A percentile compares a stretch with the other conserved stretches of the same genome.
Evolutionary conservation across 2,888 invertebrate genomes (phyloP).

Genomic region (Erebia epiphron): DNA sequence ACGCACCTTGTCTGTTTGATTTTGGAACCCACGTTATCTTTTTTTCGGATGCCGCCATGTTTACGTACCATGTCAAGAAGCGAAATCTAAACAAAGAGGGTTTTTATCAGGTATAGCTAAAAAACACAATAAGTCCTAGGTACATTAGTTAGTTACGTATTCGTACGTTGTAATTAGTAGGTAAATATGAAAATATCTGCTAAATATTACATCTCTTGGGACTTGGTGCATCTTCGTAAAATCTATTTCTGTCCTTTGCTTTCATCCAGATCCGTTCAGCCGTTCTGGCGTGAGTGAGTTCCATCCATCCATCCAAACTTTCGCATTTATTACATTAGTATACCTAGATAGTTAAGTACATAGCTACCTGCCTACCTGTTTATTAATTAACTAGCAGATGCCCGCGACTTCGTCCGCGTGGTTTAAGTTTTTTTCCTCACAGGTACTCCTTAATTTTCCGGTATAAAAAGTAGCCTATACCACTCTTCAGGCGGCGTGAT

Average conservation of each 20-base stretch:
- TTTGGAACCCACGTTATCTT: conserved; percentile 46
- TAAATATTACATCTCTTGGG: not conserved
- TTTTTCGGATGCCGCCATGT: conserved; percentile 38
- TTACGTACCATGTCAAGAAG: conserved; percentile 30
- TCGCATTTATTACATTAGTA: no score
- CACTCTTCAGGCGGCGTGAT: no score
- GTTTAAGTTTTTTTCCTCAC: no score
- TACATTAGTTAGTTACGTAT: not conserved
- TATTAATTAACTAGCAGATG: conserved; percentile 6
- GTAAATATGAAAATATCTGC: no score
- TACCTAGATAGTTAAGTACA: not conserved
- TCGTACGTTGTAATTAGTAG: not conserved
- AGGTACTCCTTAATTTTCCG: no score
- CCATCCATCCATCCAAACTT: no score
- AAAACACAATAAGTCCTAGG: not conserved
- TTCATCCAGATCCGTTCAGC: no score
- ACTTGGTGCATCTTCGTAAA: no score
- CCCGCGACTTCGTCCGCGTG: no score
- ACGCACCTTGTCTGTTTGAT: conserved; percentile 57
- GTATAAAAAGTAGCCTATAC: no score
- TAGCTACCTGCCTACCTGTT: not conserved
- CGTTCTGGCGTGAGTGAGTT: no score
- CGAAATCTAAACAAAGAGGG: conserved; percentile 16
- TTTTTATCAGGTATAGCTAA: not conserved
- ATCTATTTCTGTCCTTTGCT: no score